Evolutionary conservation across 1,140 invertebrate species (phyloP).

Genomic region (Papilio machaon): DNA sequence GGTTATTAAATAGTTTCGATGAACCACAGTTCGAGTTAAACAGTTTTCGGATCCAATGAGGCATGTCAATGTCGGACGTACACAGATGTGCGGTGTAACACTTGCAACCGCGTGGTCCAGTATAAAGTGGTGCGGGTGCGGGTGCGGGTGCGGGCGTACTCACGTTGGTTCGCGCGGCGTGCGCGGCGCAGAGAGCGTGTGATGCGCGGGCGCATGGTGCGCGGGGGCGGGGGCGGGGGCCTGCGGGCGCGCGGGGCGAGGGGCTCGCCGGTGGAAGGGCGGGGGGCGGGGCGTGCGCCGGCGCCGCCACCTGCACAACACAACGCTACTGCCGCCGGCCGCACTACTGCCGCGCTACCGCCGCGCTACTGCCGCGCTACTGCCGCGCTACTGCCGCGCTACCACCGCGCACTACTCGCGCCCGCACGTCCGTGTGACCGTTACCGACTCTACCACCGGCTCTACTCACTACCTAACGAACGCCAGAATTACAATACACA

Average conservation of each 20-base stretch:
- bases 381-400: background rate
- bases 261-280: constrained; percentile 82
- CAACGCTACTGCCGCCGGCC: constrained; percentile 55
- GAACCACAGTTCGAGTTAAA: background rate
- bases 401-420: background rate
- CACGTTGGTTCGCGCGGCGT: constrained; percentile 42
- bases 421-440: constrained; percentile 30
- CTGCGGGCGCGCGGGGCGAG: constrained; percentile 48
- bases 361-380: constrained; percentile 35
- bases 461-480: constrained; percentile 38
- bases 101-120: constrained; percentile 65
- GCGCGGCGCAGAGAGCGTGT: constrained; percentile 38
- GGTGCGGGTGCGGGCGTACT: constrained; percentile 44
- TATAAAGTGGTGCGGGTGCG: constrained; percentile 43
- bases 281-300: constrained; percentile 62
- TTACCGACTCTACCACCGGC: constrained; percentile 17
- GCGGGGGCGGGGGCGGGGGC: constrained; percentile 39
- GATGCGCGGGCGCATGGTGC: constrained; percentile 37
- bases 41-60: background rate
- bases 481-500: constrained; percentile 38
- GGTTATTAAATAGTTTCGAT: background rate
- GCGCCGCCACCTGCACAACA: constrained; percentile 68
- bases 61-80: background rate
- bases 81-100: background rate
- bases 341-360: constrained; percentile 28